Conservation (phyloP, 2,797 vertebrate genomes). For the Ataeniobius toweri region DNA sequence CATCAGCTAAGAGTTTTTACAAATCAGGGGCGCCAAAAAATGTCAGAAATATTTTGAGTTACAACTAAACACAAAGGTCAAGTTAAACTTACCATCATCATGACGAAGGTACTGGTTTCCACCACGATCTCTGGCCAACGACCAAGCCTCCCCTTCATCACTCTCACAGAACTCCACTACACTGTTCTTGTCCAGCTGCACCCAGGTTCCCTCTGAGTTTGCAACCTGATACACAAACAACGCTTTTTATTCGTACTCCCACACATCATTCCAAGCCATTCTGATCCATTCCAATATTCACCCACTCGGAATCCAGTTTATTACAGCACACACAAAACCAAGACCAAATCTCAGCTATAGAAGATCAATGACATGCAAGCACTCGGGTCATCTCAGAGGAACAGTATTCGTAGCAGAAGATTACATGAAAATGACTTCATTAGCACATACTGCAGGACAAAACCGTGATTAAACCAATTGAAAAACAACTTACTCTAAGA, state of each 20-base stretch:
- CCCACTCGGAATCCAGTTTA: constrained; percentile 15
- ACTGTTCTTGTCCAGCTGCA: constrained; percentile 99
- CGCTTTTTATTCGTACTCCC: constrained; percentile 68
- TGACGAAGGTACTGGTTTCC: constrained; percentile 98
- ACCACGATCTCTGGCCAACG: constrained; percentile 94
- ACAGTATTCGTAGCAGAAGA: constrained; percentile 45
- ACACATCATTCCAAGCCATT: constrained; percentile 11
- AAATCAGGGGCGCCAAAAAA: background rate
- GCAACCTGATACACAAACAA: constrained; percentile 90
- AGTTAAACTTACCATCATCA: constrained; percentile 88
- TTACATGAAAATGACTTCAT: constrained; percentile 53
- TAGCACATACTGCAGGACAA: constrained; percentile 53
- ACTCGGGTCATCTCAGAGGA: constrained; percentile 51
- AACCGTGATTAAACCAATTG: constrained; percentile 44
- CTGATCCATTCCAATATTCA: constrained; percentile 24
- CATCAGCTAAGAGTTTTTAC: background rate
- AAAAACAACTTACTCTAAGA: constrained; percentile 55
- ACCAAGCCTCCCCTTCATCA: constrained; percentile 99
- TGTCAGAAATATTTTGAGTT: background rate
- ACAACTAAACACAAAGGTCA: background rate
- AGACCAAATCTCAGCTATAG: constrained; percentile 24
- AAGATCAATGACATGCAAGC: constrained; percentile 61
- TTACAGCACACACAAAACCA: constrained; percentile 36
- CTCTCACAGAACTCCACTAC: constrained; percentile 99
- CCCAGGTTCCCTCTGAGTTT: constrained; percentile 97